Evolutionary conservation across 2,797 vertebrate genomes (phyloP).

Genomic region (Rhincodon typus): DNA sequence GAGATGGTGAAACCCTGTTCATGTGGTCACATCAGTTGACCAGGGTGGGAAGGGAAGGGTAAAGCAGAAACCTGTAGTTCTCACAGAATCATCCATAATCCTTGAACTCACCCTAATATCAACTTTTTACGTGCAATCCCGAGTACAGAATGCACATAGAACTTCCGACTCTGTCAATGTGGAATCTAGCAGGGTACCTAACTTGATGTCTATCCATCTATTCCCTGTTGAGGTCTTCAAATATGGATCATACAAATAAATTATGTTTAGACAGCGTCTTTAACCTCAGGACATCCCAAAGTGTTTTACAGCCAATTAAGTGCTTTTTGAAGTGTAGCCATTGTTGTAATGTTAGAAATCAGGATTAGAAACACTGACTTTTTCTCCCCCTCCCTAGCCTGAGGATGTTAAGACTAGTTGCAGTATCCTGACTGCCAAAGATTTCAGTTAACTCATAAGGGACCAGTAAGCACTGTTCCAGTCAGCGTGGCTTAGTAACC

Average conservation of each 20-base stretch:
- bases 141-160: not conserved
- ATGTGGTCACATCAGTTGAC: too few relatives aligned
- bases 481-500: too few relatives aligned
- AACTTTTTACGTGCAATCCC: not conserved
- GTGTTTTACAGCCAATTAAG: not conserved
- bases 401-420: slow-evolving; percentile 10
- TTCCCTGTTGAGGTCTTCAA: not conserved
- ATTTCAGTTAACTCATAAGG: not conserved
- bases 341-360: not conserved
- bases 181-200: not conserved
- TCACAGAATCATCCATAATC: not conserved
- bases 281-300: slow-evolving; percentile 4
- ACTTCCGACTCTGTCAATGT: not conserved
- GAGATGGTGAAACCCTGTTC: too few relatives aligned
- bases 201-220: not conserved
- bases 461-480: not conserved
- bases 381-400: slow-evolving; percentile 2
- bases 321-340: slow-evolving; percentile 2
- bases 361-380: not conserved
- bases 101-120: not conserved
- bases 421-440: not conserved
- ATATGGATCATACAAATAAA: not conserved
- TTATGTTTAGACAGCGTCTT: not conserved
- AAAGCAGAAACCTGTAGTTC: not conserved
- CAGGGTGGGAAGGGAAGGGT: too few relatives aligned